A percentile compares a stretch with the other conserved stretches of the same genome.
These are phyloP conservation scores for Arvicanthis niloticus DNA, from an alignment of 2,113 vertebrate genomes.

Conservation along the genomic window DNA sequence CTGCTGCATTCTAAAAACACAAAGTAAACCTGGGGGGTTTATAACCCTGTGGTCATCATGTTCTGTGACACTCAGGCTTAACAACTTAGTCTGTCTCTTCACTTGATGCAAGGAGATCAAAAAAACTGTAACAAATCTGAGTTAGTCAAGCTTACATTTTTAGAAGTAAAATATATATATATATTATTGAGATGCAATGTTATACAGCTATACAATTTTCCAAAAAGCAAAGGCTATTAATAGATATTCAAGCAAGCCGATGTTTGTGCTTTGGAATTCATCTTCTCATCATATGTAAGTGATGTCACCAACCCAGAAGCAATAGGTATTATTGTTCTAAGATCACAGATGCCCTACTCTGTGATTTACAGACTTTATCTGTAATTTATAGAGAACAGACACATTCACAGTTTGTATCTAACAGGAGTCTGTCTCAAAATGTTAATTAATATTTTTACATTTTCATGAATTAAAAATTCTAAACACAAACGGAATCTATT, in stretches of 20 bases:
- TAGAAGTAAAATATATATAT: background rate
- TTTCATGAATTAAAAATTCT: constrained; percentile 40
- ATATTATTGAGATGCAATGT: background rate
- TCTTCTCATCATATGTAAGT: background rate
- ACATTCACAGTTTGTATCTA: constrained; percentile 19
- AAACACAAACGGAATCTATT: constrained; percentile 54
- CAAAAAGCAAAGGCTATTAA: background rate
- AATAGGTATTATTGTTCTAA: constrained; percentile 10
- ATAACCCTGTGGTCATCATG: constrained; percentile 29
- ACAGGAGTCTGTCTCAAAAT: constrained; percentile 32
- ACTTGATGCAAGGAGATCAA: constrained; percentile 25
- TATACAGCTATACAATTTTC: background rate
- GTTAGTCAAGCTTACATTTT: constrained; percentile 39
- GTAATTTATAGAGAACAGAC: background rate
- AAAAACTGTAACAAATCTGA: constrained; percentile 27
- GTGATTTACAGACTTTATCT: constrained; percentile 5
- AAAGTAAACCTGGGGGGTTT: constrained; percentile 5
- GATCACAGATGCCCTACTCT: background rate
- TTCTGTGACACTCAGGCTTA: background rate
- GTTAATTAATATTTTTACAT: constrained; percentile 32
- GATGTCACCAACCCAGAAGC: background rate
- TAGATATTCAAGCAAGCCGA: constrained; percentile 23
- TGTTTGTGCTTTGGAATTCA: background rate
- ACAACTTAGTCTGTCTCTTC: background rate
- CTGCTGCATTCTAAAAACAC: background rate